Evolutionary conservation across 2,113 vertebrate species (phyloP).

Genomic region (Platichthys flesus): DNA sequence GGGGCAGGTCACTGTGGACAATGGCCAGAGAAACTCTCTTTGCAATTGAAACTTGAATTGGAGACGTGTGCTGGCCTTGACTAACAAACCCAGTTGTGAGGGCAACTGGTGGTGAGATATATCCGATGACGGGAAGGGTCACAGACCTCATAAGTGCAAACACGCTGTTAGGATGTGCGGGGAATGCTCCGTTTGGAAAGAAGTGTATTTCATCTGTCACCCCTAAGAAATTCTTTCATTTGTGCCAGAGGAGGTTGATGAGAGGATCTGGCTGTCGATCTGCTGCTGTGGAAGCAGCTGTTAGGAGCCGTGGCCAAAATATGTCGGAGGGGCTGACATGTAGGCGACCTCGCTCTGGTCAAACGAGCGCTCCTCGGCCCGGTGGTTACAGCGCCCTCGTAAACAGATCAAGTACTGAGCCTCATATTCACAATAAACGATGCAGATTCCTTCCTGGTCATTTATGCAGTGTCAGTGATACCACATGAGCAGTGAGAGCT

Average conservation of each 20-base stretch:
- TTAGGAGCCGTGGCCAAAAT: constrained; percentile 33
- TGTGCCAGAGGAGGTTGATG: constrained; percentile 11
- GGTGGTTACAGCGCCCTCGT: not conserved
- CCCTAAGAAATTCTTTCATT: not conserved
- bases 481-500: constrained; percentile 24
- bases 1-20: not conserved
- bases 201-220: constrained; percentile 32
- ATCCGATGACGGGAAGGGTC: constrained; percentile 22
- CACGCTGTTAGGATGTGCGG: constrained; percentile 14
- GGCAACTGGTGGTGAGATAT: constrained; percentile 30
- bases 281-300: constrained; percentile 53
- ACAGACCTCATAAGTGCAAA: constrained; percentile 2
- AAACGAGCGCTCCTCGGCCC: constrained; percentile 10
- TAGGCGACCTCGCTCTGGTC: not conserved
- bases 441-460: constrained; percentile 28
- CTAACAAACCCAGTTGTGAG: constrained; percentile 16
- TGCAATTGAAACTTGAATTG: not conserved
- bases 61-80: constrained; percentile 13
- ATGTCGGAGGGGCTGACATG: constrained; percentile 18
- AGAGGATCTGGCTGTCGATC: constrained; percentile 25
- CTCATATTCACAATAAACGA: constrained; percentile 11
- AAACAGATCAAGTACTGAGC: constrained; percentile 6
- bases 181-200: constrained; percentile 21
- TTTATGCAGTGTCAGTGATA: constrained; percentile 32
- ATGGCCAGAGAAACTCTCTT: not conserved